Conservation (phyloP, 2,113 vertebrate species). For the Smithornis capensis region DNA sequence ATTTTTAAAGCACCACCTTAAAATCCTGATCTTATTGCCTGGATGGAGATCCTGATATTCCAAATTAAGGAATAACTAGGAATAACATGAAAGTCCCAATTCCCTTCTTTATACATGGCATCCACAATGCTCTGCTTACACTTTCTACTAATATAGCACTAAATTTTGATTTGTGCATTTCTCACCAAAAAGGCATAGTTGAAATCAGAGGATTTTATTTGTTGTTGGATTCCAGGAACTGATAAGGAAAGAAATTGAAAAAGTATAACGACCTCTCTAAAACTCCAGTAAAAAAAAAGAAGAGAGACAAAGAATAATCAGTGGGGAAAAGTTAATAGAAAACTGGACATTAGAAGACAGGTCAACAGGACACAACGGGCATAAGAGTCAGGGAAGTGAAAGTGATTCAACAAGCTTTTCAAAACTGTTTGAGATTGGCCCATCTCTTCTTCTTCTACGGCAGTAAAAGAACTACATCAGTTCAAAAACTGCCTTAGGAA, state of each 20-base stretch:
- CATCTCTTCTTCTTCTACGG: neutral
- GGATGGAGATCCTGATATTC: neutral
- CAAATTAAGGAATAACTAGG: neutral
- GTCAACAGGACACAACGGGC: neutral
- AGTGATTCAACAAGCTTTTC: neutral
- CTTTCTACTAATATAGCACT: neutral
- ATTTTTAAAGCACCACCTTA: neutral
- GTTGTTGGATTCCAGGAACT: neutral
- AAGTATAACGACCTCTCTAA: neutral
- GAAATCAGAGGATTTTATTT: neutral
- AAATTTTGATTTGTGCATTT: neutral
- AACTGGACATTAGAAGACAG: neutral
- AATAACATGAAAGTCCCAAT: neutral
- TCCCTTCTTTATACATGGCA: neutral
- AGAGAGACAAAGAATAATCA: neutral
- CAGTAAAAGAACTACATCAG: neutral
- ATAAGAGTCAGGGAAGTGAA: neutral
- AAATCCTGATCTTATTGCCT: neutral
- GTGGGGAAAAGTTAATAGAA: slow-evolving; percentile 1
- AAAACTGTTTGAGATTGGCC: neutral
- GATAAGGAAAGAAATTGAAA: neutral
- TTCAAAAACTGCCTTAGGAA: neutral
- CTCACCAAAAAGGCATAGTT: neutral
- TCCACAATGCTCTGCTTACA: neutral
- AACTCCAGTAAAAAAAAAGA: neutral